Conservation (phyloP, 2,888 invertebrate species). For the Eristalis tenax region DNA sequence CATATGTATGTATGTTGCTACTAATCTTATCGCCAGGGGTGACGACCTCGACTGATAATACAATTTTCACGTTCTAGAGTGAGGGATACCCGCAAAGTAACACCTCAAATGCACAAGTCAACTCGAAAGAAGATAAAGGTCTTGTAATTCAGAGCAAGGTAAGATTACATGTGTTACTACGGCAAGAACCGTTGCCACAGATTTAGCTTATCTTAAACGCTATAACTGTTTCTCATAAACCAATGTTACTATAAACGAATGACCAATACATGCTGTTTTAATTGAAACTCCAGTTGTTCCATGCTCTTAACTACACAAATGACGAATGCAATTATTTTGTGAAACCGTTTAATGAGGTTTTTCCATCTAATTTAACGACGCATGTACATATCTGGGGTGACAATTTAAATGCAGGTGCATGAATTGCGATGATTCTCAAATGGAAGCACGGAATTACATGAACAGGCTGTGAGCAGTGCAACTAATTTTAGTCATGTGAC, state of each 20-base stretch:
- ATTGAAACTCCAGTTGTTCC: no score
- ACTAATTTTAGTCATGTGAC: background rate
- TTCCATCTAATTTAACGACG: background rate
- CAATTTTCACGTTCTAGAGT: background rate
- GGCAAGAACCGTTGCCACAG: no score
- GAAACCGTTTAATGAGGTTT: background rate
- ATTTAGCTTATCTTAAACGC: no score
- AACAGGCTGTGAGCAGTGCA: background rate
- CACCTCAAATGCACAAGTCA: background rate
- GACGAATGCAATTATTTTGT: no score
- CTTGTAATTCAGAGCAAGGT: background rate
- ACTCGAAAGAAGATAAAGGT: background rate
- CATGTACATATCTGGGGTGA: background rate
- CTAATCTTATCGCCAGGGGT: constrained; percentile 38
- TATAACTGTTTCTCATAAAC: no score
- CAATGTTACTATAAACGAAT: no score
- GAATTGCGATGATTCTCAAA: background rate
- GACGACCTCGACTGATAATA: constrained; percentile 39
- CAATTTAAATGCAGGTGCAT: background rate
- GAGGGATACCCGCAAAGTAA: constrained; percentile 21
- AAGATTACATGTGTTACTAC: no score
- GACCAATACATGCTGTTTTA: no score
- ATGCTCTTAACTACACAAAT: no score
- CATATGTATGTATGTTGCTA: no score
- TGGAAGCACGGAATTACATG: background rate